These are phyloP conservation scores for Ochotona princeps DNA, from an alignment of 2,113 vertebrate genomes.

Conservation along the genomic window DNA sequence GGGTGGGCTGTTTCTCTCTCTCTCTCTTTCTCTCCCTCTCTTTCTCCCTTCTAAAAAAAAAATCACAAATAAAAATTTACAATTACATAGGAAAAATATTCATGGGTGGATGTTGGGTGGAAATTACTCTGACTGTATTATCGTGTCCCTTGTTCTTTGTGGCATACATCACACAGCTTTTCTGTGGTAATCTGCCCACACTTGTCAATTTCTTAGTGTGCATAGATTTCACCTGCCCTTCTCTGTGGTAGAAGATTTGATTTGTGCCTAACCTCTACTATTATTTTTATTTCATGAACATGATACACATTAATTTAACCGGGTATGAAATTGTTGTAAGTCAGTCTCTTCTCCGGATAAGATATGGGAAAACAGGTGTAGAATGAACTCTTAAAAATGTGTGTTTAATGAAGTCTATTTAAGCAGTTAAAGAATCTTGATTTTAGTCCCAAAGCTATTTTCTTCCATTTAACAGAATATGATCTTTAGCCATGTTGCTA, in stretches of 20 bases:
- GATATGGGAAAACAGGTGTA: background rate
- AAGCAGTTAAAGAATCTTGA: background rate
- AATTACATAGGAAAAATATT: background rate
- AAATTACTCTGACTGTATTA: background rate
- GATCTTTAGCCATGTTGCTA: background rate
- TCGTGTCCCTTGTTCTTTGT: background rate
- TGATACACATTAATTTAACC: background rate
- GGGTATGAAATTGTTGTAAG: background rate
- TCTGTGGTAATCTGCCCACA: background rate
- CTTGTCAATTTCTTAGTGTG: accelerated
- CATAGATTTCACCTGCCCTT: background rate
- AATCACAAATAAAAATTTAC: no score
- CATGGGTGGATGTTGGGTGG: background rate
- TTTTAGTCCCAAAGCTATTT: background rate
- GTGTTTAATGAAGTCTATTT: background rate
- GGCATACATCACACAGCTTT: background rate
- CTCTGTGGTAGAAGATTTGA: background rate
- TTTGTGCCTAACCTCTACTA: background rate
- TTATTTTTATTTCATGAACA: background rate
- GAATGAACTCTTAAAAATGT: background rate
- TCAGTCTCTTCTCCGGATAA: background rate
- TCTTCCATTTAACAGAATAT: background rate
- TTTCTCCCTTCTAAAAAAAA: no score
- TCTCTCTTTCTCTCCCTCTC: no score
- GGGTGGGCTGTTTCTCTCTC: no score